Base-by-base conservation (phyloP, 2,888 invertebrate species). In the Parthenolecanium corni region DNA sequence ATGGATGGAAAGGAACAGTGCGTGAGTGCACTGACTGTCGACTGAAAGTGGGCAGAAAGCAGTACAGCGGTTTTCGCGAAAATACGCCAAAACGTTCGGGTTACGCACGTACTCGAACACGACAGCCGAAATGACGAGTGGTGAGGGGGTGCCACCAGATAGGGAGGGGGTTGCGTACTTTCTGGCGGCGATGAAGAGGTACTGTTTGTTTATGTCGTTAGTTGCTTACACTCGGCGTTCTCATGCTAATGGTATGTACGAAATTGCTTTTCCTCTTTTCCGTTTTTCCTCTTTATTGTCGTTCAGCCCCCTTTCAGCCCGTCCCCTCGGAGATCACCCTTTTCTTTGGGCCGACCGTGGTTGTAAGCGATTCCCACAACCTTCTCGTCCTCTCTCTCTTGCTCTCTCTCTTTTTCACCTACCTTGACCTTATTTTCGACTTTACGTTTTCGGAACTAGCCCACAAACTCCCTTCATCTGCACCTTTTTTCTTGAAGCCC, bases 181-280 rank as follows among this genome's bases (percentile, higher is more conserved):
- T n/a, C n/a, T n/a, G n/a, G n/a, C n/a, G 18, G 14, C n/a, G 44
- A 18, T 14, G 44, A 18, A 12, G 31, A 52, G 25, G 23, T 11
- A n/a, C n/a, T n/a, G 52, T 52, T 49, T 49, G 49, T 49, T 49
- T 49, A 49, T 49, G 49, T 49, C 18, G 49, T n/a, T n/a, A n/a
- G n/a, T 49, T 20, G 49, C 49, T 49, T 49, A 49, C 49, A 49
- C 49, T 49, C 49, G 23, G 23, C 20, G 49, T 49, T 49, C 21
- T 11, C 49, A 49, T 49, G 49, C 49, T 49, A 49, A 49, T 49
- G n/a, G n/a, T n/a, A n/a, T n/a, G 49, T 49, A 49, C 21, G 18
- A 49, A 49, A 49, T 49, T 49, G 49, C 49, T 49, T 49, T 49
- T 49, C 20, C 49, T 49, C 49, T 49, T 23, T 49, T 18, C 44